These are phyloP conservation scores for Nanorana parkeri DNA, from an alignment of 2,113 vertebrate species.

Conservation along the genomic window DNA sequence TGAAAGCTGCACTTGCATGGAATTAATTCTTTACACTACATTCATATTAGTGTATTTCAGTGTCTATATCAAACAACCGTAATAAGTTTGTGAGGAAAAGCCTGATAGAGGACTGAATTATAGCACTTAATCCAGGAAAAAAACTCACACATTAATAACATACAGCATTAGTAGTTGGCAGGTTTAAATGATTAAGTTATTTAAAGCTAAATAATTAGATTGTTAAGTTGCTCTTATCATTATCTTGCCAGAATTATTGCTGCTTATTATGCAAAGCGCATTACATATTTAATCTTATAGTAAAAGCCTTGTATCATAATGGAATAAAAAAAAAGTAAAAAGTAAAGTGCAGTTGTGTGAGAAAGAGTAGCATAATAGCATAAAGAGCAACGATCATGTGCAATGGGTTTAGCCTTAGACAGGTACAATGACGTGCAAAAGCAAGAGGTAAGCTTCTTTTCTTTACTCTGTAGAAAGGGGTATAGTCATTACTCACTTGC, in stretches of 20 bases:
- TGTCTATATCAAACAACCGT: constrained; percentile 35
- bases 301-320: constrained; percentile 7
- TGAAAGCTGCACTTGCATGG: neutral
- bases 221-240: constrained; percentile 44
- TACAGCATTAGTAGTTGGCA: constrained; percentile 33
- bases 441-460: too few species aligned
- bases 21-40: constrained; percentile 7
- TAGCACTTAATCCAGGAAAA: constrained; percentile 24
- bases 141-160: constrained; percentile 23
- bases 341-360: neutral
- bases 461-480: too few species aligned
- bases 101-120: constrained; percentile 25
- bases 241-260: constrained; percentile 2
- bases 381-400: too few species aligned
- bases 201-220: constrained; percentile 42
- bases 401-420: too few species aligned
- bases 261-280: constrained; percentile 32
- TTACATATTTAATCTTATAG: constrained; percentile 20
- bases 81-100: constrained; percentile 30
- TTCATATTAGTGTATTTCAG: constrained; percentile 22
- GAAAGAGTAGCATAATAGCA: neutral
- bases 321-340: neutral
- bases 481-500: too few species aligned
- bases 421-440: too few species aligned
- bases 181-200: constrained; percentile 38